phyloP scores from a whole-genome alignment of 1,140 invertebrate species.

The Zaprionus tsacasi region DNA sequence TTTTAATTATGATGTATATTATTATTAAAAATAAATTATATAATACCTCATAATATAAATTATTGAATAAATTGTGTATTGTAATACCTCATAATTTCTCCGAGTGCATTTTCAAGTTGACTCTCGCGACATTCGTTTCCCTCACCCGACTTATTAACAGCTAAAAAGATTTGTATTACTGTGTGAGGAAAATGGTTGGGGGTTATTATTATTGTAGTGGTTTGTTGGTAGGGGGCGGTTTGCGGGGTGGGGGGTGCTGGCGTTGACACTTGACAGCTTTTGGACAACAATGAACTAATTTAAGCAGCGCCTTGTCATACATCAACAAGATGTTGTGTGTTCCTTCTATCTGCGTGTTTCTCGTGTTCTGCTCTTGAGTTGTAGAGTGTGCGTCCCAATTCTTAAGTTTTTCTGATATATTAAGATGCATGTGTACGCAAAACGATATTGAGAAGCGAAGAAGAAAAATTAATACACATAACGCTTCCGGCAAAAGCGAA shows the following conservation, averaged over 20 bases:
- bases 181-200: neutral
- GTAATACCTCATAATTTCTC: neutral
- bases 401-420: conserved; percentile 43
- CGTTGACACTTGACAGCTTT: conserved; percentile 74
- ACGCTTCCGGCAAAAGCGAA: conserved; percentile 68
- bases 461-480: conserved; percentile 71
- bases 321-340: conserved; percentile 46
- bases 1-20: neutral
- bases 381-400: conserved; percentile 22
- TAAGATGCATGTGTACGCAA: conserved; percentile 72
- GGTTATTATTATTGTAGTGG: neutral
- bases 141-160: conserved; percentile 13
- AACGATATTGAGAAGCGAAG: conserved; percentile 55
- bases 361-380: conserved; percentile 6
- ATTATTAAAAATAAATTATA: neutral
- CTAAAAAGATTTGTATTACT: conserved; percentile 12
- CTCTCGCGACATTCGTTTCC: conserved; percentile 8
- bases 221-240: neutral
- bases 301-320: conserved; percentile 67
- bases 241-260: conserved; percentile 6
- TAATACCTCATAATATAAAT: neutral
- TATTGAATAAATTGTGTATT: neutral
- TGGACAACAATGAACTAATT: conserved; percentile 80
- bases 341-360: neutral
- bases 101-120: conserved; percentile 6